Evolutionary conservation across 1,140 invertebrate species (phyloP).

Genomic region (Drosophila tropicalis): DNA sequence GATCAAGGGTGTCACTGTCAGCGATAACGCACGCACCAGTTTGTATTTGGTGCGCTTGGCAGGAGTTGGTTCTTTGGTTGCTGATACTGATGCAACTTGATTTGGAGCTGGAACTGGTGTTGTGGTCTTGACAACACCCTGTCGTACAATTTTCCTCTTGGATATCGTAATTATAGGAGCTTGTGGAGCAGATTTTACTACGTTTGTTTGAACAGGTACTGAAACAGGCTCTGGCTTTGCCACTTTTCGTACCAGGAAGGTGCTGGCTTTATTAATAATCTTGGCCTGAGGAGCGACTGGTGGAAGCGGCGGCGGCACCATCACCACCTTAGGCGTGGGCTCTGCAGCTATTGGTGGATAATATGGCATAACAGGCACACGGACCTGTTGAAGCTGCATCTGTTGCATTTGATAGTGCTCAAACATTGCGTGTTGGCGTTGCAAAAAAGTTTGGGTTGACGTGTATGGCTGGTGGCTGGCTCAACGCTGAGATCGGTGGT

Average conservation of each 20-base stretch:
- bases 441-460: conserved; percentile 66
- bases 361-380: neutral
- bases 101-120: neutral
- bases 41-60: conserved; percentile 67
- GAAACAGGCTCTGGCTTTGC: conserved; percentile 6
- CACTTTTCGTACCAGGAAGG: conserved; percentile 64
- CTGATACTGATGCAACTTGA: neutral
- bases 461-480: conserved; percentile 56
- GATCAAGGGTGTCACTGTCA: conserved; percentile 53
- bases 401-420: conserved; percentile 28
- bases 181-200: conserved; percentile 20
- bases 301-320: conserved; percentile 23
- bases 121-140: conserved; percentile 20
- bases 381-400: conserved; percentile 35
- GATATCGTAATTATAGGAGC: conserved; percentile 63
- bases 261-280: conserved; percentile 75
- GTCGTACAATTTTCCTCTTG: conserved; percentile 69
- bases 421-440: conserved; percentile 51
- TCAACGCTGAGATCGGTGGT: neutral
- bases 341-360: conserved; percentile 2
- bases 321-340: neutral
- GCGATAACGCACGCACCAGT: conserved; percentile 61
- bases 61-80: neutral
- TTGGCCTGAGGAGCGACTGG: conserved; percentile 38
- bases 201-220: neutral